Conservation (phyloP, 1,140 invertebrate species). For the Apis cerana region DNA sequence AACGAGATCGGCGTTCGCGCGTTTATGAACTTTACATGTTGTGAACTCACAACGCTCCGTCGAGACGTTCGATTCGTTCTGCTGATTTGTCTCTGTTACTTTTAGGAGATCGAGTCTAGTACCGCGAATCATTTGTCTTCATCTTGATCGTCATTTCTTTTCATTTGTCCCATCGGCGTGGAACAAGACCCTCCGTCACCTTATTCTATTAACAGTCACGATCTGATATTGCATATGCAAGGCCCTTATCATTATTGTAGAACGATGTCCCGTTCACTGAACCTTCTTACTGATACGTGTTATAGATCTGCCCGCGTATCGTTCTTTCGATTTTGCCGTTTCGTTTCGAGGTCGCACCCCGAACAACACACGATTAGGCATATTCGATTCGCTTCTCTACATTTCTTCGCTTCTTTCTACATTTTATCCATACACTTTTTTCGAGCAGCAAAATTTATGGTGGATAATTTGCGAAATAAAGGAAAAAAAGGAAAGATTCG, state of each 20-base stretch:
- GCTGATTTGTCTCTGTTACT: conserved; percentile 53
- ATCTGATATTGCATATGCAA: conserved; percentile 40
- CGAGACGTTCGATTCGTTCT: conserved; percentile 45
- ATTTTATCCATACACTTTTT: no score
- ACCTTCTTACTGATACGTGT: conserved; percentile 34
- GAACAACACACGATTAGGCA: neutral
- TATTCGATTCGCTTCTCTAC: neutral
- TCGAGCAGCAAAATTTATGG: no score
- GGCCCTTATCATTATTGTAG: conserved; percentile 57
- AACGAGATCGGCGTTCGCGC: conserved; percentile 40
- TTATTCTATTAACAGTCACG: conserved; percentile 54
- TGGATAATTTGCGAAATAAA: no score
- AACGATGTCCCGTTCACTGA: conserved; percentile 57
- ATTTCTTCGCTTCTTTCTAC: no score
- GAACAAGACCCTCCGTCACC: conserved; percentile 53
- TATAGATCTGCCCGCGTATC: neutral
- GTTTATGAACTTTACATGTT: conserved; percentile 29
- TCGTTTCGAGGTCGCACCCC: neutral
- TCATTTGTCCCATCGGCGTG: conserved; percentile 58
- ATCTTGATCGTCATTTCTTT: conserved; percentile 60
- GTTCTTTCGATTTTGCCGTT: conserved; percentile 10
- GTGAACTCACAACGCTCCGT: neutral
- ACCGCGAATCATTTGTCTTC: conserved; percentile 60
- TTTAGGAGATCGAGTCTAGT: conserved; percentile 60
- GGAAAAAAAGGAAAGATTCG: no score